Evolutionary conservation across 2,888 invertebrate species (phyloP).

Genomic region (Nymphalis c-album): DNA sequence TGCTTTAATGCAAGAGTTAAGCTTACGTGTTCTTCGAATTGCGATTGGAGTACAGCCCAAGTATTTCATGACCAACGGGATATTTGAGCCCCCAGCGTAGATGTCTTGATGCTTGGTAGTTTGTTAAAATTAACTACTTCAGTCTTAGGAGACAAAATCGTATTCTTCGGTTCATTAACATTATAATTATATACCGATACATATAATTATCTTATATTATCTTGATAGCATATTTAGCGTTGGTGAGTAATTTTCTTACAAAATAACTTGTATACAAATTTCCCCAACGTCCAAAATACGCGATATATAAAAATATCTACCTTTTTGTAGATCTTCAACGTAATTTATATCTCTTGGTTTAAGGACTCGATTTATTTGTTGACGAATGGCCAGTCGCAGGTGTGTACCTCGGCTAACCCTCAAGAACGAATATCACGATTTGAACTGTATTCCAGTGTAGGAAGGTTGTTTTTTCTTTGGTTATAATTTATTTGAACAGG

Average conservation of each 20-base stretch:
- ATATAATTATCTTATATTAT: no score
- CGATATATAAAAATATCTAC: conserved; percentile 28
- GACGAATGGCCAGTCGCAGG: conserved; percentile 40
- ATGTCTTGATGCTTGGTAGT: no score
- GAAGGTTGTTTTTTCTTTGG: conserved; percentile 14
- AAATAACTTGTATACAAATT: conserved; percentile 7
- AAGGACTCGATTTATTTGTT: conserved; percentile 41
- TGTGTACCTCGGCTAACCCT: conserved; percentile 29
- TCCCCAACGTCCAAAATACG: conserved; percentile 15
- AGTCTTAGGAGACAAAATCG: no score
- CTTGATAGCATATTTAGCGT: no score
- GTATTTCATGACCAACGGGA: no score
- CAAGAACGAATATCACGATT: background rate
- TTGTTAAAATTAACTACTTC: no score
- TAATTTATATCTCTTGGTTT: conserved; percentile 42
- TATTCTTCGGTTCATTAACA: no score
- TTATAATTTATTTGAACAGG: background rate
- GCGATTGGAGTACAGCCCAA: no score
- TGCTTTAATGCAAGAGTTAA: no score
- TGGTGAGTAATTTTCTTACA: background rate
- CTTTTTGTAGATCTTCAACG: conserved; percentile 42
- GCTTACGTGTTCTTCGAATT: no score
- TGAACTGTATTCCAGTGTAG: background rate
- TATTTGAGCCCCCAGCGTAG: no score
- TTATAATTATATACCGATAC: no score